phyloP scores from a whole-genome alignment of 1,140 invertebrate species.

The Tyrophagus putrescentiae region DNA sequence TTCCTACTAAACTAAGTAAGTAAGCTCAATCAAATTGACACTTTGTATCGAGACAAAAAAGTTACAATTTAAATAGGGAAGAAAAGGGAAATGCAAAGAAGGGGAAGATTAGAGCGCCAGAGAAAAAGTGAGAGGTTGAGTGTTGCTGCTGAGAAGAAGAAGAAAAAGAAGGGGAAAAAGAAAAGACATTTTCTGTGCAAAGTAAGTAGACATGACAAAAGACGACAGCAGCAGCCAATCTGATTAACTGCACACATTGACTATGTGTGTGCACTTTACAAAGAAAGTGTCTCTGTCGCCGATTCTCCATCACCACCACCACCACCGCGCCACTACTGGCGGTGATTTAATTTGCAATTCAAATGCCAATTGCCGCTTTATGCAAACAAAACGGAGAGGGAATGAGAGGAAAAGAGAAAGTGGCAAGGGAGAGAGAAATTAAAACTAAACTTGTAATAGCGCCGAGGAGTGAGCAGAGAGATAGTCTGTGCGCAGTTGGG shows the following conservation, averaged over 20 bases:
- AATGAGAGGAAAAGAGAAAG: background rate
- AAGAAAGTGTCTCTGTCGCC: no score
- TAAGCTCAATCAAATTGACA: slow-evolving; percentile 13
- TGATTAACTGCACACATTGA: slow-evolving; percentile 13
- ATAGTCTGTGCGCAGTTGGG: no score
- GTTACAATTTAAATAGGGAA: slow-evolving; percentile 7
- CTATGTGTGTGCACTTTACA: no score
- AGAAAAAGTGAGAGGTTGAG: background rate
- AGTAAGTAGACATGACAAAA: no score
- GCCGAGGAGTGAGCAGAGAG: no score
- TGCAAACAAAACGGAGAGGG: background rate
- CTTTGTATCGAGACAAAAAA: slow-evolving; percentile 12
- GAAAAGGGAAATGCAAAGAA: background rate
- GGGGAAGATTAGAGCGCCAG: no score
- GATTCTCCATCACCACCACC: no score
- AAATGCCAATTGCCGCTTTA: background rate
- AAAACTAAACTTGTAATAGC: slow-evolving; percentile 5
- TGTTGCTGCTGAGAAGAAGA: no score
- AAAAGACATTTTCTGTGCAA: no score
- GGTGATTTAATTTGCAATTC: slow-evolving; percentile 13
- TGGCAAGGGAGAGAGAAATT: background rate
- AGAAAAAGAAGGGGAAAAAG: no score
- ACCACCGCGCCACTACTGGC: no score
- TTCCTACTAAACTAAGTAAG: no score
- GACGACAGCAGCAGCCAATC: background rate